These are phyloP conservation scores for Pammene fasciana DNA, from an alignment of 2,888 invertebrate genomes.

Conservation along the genomic window DNA sequence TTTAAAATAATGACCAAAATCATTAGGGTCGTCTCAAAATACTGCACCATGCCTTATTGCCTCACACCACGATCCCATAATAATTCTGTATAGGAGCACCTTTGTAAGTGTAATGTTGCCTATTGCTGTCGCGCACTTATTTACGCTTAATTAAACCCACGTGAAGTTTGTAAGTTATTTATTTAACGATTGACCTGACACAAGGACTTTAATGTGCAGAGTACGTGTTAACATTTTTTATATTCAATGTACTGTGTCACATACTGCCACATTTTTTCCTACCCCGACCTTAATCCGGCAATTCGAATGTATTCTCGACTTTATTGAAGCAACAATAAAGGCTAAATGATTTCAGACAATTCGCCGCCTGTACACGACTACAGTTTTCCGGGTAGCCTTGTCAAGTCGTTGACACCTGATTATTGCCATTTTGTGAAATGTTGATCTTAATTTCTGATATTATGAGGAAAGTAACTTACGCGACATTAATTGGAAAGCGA, in stretches of 20 bases:
- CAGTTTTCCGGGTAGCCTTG: constrained; percentile 60
- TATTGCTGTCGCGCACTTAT: too few relatives aligned
- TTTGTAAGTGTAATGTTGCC: too few relatives aligned
- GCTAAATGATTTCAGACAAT: constrained; percentile 1
- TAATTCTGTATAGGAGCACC: too few relatives aligned
- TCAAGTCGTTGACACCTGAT: constrained; percentile 54
- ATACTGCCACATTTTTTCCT: constrained; percentile 26
- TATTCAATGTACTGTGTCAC: constrained; percentile 15
- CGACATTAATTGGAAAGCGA: constrained; percentile 32
- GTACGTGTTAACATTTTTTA: not conserved
- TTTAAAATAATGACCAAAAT: too few relatives aligned
- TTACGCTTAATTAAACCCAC: too few relatives aligned
- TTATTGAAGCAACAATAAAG: constrained; percentile 1
- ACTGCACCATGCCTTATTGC: too few relatives aligned
- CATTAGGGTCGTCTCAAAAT: too few relatives aligned
- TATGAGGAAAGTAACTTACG: constrained; percentile 37
- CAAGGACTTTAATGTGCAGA: not conserved
- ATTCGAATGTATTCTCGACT: constrained; percentile 39
- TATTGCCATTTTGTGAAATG: constrained; percentile 50
- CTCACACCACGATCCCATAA: too few relatives aligned
- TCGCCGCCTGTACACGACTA: constrained; percentile 34
- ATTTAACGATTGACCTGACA: constrained; percentile 20
- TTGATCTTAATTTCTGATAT: constrained; percentile 43
- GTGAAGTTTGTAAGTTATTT: not conserved
- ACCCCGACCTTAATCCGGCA: constrained; percentile 52